Percentiles rank a stretch among this genome's conserved stretches.
Conservation (phyloP, 2,888 invertebrate genomes). For the Choreutis nemorana region DNA sequence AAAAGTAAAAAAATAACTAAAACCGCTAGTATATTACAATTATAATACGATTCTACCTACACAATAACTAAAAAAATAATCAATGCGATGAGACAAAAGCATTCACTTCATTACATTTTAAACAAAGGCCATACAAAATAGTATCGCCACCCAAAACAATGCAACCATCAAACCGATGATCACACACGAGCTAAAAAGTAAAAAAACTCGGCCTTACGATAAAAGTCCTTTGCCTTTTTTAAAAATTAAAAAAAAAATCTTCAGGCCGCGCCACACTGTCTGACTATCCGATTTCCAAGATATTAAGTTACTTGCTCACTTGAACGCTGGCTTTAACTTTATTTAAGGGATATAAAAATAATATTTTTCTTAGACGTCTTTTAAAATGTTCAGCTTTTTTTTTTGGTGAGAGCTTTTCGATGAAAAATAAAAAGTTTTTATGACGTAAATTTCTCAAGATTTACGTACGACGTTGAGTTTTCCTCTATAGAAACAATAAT, state of each 20-base stretch:
- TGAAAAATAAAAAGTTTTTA: no score
- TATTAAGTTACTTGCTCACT: slow-evolving; percentile 52
- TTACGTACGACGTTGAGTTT: slow-evolving; percentile 7
- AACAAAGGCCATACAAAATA: slow-evolving; percentile 18
- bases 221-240: slow-evolving; percentile 47
- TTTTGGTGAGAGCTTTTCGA: no score
- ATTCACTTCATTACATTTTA: slow-evolving; percentile 19
- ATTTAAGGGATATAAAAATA: slow-evolving; percentile 38
- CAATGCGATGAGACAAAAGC: slow-evolving; percentile 17
- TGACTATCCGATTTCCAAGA: slow-evolving; percentile 61
- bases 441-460: slow-evolving; percentile 1
- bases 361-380: slow-evolving; percentile 46
- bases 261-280: slow-evolving; percentile 63
- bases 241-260: slow-evolving; percentile 49
- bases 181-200: slow-evolving; percentile 48
- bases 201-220: slow-evolving; percentile 32
- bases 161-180: slow-evolving; percentile 37
- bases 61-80: slow-evolving; percentile 6
- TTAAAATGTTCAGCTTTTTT: slow-evolving; percentile 13
- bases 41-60: no score
- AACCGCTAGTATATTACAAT: no score
- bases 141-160: slow-evolving; percentile 26
- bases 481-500: slow-evolving; percentile 15
- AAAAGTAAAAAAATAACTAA: no score
- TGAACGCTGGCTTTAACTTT: slow-evolving; percentile 35